Base-by-base conservation (phyloP, 1,140 invertebrate genomes). In the Bombyx mandarina region DNA sequence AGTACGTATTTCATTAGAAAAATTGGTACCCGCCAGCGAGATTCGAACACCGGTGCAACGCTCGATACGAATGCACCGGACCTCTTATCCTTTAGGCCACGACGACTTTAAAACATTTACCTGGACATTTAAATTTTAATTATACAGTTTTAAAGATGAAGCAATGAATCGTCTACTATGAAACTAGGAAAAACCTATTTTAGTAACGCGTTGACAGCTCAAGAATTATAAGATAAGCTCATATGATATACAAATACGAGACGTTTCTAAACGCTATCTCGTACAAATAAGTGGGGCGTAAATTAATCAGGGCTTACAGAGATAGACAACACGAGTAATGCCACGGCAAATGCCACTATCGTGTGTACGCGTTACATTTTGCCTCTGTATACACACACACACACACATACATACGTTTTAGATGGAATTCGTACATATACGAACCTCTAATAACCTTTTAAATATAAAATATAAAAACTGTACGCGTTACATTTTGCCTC, bases 151-250 rank as follows among this genome's bases (percentile, higher is more conserved):
- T 35, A 35, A 35, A 3, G 26, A 35, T 35, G 26, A 35, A 35
- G 26, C 26, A 35, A 35, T 5, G 26, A 35, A 35, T 35, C 26
- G 4, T 35, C 26, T 35, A 35, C 1, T 8, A 35, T 51, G 50
- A 35, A 52, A 53, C 56, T 57, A 49, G 71, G 73, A 75, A 77
- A 79, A 81, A 76, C 72, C 61, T 68, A 56, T 55, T 57, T 55
- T 59, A 54, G 54, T 50, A 54, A 53, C 58, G 49, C 64, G 71
- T 65, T 84, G 81, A 82, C 82, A 86, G 75, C 71, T 74, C 66
- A 69, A 82, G 82, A 82, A 84, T 86, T 86, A 86, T 84, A 77
- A 86, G 82, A 86, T 86, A 86, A 86, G 71, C 80, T 62, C 63
- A 54, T 61, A 66, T 79, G 74, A 77, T 81, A 73, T 65, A 73